Evolutionary conservation across 1,140 invertebrate genomes (phyloP).

Genomic region (Antheraea pernyi): DNA sequence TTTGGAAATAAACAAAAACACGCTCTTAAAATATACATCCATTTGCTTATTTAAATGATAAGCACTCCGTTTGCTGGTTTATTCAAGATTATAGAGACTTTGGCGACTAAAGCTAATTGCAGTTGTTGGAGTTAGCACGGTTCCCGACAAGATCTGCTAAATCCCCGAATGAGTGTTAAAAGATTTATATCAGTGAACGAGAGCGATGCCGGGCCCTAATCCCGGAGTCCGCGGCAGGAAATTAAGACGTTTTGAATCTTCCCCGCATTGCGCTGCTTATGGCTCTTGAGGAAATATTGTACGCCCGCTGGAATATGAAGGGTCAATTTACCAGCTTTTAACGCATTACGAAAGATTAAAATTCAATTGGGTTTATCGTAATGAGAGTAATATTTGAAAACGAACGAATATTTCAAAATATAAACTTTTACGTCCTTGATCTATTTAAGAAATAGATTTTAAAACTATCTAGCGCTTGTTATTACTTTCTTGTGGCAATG

Average conservation of each 20-base stretch:
- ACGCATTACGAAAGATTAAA: constrained; percentile 13
- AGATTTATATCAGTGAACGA: constrained; percentile 71
- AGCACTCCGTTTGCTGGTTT: constrained; percentile 41
- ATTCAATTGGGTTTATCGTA: constrained; percentile 16
- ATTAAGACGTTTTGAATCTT: constrained; percentile 57
- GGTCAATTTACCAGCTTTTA: constrained; percentile 3
- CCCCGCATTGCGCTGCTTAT: constrained; percentile 16
- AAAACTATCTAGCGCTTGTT: too few relatives aligned
- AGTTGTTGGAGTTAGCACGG: constrained; percentile 57
- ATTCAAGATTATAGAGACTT: constrained; percentile 49
- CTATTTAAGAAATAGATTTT: not conserved
- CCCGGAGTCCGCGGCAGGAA: constrained; percentile 52
- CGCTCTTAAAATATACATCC: constrained; percentile 18
- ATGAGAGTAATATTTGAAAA: constrained; percentile 6
- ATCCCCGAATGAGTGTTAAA: constrained; percentile 66
- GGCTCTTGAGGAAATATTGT: not conserved
- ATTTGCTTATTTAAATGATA: constrained; percentile 56
- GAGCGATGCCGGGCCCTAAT: constrained; percentile 50
- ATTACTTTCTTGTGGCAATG: too few relatives aligned
- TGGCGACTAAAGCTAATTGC: constrained; percentile 58
- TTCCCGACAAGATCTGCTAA: constrained; percentile 47
- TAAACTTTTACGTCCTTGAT: not conserved
- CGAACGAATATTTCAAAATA: not conserved
- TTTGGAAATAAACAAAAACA: not conserved
- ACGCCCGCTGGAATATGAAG: constrained; percentile 8